phyloP scores from a whole-genome alignment of 2,888 invertebrate genomes.

The Rhingia campestris region DNA sequence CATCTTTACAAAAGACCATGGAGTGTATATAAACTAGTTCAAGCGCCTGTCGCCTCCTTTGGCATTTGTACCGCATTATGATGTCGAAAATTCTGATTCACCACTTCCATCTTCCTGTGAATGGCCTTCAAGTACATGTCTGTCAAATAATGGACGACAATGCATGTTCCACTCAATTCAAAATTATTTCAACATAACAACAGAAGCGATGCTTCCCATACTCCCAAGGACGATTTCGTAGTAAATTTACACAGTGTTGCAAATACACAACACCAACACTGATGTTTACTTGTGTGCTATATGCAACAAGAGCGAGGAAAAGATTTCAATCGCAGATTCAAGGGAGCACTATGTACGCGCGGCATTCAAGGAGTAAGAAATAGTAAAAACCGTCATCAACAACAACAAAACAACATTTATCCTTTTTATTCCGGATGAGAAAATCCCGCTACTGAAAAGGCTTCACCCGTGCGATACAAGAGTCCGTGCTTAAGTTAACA shows the following conservation, averaged over 20 bases:
- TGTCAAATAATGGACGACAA: constrained; percentile 67
- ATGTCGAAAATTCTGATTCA: constrained; percentile 60
- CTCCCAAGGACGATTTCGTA: constrained; percentile 53
- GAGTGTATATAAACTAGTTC: constrained; percentile 9
- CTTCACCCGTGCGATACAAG: constrained; percentile 43
- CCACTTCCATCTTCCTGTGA: constrained; percentile 52
- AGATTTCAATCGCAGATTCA: constrained; percentile 11
- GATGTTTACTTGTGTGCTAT: neutral
- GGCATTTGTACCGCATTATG: constrained; percentile 25
- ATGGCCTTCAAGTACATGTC: constrained; percentile 68
- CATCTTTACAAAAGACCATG: constrained; percentile 12
- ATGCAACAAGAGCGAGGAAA: neutral
- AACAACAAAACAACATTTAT: constrained; percentile 54
- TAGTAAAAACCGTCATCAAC: constrained; percentile 24
- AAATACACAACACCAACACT: neutral
- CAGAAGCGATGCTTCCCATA: constrained; percentile 25
- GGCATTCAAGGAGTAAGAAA: constrained; percentile 36
- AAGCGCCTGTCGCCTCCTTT: neutral
- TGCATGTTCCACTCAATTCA: constrained; percentile 72
- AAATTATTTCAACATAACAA: constrained; percentile 67
- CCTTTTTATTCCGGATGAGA: constrained; percentile 68
- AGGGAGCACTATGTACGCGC: constrained; percentile 5
- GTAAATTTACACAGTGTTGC: constrained; percentile 34
- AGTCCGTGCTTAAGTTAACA: constrained; percentile 67
- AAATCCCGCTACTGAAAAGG: constrained; percentile 26